Evolutionary conservation across 2,797 vertebrate genomes (phyloP).

Genomic region (Acestrorhynchus altus): DNA sequence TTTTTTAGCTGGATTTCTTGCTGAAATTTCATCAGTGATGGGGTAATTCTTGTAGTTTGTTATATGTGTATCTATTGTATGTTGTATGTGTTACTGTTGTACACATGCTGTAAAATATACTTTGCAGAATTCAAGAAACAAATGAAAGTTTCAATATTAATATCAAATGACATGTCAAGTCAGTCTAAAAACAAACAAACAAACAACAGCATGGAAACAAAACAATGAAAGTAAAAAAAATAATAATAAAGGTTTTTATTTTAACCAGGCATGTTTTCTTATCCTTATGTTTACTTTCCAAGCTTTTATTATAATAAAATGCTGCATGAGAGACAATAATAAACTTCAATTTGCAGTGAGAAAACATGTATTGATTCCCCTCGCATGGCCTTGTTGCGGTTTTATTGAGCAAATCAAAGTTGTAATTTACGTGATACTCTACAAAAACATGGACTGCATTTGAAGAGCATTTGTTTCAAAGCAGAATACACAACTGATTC

Average conservation of each 20-base stretch:
- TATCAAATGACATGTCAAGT: too few species aligned
- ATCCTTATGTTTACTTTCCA: slow-evolving; percentile 6
- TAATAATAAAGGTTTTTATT: not conserved
- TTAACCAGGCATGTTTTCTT: not conserved
- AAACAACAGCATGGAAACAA: too few species aligned
- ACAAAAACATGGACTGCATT: slow-evolving; percentile 42
- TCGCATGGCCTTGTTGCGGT: slow-evolving; percentile 31
- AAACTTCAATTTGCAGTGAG: slow-evolving; percentile 56
- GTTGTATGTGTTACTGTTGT: too few species aligned
- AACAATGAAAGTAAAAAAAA: too few species aligned
- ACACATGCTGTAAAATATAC: too few species aligned
- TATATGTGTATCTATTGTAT: too few species aligned
- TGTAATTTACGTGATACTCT: slow-evolving; percentile 57
- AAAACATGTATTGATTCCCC: slow-evolving; percentile 58
- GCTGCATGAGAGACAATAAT: slow-evolving; percentile 56
- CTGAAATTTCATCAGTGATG: too few species aligned
- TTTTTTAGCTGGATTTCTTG: too few species aligned
- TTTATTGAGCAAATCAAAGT: slow-evolving; percentile 60
- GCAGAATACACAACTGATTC: slow-evolving; percentile 50
- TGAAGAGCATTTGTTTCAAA: slow-evolving; percentile 50
- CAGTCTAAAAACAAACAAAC: too few species aligned
- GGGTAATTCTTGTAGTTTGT: too few species aligned
- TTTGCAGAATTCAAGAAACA: too few species aligned
- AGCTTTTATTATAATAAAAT: slow-evolving; percentile 17
- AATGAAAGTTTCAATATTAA: too few species aligned